phyloP scores from a whole-genome alignment of 2,113 vertebrate species.

The Telmatochromis brichardi region DNA sequence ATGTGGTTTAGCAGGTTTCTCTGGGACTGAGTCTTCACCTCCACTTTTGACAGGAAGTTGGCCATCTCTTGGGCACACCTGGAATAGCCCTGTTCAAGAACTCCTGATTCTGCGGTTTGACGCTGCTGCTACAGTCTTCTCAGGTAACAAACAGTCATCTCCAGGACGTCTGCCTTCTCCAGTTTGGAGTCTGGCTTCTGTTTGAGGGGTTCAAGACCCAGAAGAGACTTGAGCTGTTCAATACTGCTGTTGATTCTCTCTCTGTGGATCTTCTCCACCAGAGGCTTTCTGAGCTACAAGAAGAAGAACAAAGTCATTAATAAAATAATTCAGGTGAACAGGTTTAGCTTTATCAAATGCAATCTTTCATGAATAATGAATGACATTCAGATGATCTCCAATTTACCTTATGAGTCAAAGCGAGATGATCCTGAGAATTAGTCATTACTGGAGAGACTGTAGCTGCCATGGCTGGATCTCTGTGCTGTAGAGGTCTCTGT shows the following conservation, averaged over 20 bases:
- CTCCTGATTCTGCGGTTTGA: background rate
- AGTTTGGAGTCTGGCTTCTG: slow-evolving; percentile 62
- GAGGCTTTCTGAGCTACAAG: slow-evolving; percentile 38
- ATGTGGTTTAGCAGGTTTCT: slow-evolving; percentile 23
- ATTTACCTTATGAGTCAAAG: no score
- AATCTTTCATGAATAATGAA: accelerated
- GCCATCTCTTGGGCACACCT: background rate
- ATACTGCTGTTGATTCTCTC: slow-evolving; percentile 63
- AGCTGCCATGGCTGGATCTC: background rate
- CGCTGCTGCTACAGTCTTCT: background rate
- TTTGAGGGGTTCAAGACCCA: slow-evolving; percentile 50
- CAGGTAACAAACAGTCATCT: background rate
- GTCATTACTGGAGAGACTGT: no score
- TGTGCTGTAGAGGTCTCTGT: slow-evolving; percentile 48
- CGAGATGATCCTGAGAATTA: no score
- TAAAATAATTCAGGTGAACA: accelerated
- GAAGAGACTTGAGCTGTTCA: no score
- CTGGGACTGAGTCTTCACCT: background rate
- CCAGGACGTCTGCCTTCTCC: slow-evolving; percentile 44
- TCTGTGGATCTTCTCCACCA: slow-evolving; percentile 60
- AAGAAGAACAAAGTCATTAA: background rate
- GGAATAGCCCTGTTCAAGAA: background rate
- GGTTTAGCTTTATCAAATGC: accelerated
- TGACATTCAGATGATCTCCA: accelerated
- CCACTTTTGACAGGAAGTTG: background rate